Evolutionary conservation across 2,888 invertebrate genomes (phyloP).

Genomic region (Temnothorax ravouxi): DNA sequence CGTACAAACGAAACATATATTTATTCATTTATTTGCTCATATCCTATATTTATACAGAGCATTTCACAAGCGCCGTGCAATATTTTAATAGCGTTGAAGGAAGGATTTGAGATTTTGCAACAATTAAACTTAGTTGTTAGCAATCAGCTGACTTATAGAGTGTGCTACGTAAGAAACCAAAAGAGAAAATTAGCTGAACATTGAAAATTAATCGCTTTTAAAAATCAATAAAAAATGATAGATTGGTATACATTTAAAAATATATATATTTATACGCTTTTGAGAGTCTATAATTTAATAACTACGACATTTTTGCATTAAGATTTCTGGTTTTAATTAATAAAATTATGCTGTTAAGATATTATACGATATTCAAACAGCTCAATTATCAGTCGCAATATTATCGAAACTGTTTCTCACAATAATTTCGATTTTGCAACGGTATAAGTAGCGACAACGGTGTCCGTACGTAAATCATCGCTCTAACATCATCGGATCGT

Average conservation of each 20-base stretch:
- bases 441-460: background rate
- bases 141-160: background rate
- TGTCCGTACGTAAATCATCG: conserved; percentile 39
- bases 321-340: background rate
- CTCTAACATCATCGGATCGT: conserved; percentile 45
- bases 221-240: background rate
- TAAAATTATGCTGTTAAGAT: background rate
- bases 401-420: background rate
- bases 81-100: background rate
- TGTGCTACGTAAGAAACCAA: background rate
- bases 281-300: background rate
- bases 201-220: background rate
- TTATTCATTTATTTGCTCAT: background rate
- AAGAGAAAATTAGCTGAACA: background rate
- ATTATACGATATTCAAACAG: background rate
- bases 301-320: background rate
- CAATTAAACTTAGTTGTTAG: background rate
- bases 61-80: background rate
- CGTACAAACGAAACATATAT: background rate
- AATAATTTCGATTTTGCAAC: background rate
- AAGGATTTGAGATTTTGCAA: background rate
- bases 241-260: background rate
- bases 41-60: background rate
- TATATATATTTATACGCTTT: background rate
- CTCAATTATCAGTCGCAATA: background rate